Conservation (phyloP, 2,113 vertebrate species). For the Calyptommatus sinebrachiatus region DNA sequence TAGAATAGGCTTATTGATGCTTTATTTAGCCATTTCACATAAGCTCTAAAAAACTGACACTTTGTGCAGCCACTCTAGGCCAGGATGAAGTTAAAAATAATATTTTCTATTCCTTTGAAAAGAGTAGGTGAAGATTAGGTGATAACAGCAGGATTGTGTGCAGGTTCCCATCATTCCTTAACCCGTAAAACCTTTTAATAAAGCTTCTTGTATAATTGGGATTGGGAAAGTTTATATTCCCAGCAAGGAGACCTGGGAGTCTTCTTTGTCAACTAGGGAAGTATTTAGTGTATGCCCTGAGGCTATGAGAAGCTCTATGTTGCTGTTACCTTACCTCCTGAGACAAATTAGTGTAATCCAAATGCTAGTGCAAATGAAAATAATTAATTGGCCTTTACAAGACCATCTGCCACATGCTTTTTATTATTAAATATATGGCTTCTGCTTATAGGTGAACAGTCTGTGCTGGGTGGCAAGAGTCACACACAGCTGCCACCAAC, state of each 20-base stretch:
- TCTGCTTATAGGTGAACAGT: not conserved
- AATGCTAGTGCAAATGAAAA: rapidly evolving
- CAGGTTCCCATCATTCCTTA: not conserved
- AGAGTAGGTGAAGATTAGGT: not conserved
- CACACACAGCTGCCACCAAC: not conserved
- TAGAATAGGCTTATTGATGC: not conserved
- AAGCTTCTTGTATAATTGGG: constrained; percentile 42
- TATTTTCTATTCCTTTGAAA: not conserved
- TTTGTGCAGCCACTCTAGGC: not conserved
- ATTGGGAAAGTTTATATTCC: constrained; percentile 53
- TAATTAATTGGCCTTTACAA: not conserved
- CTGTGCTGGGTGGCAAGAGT: not conserved
- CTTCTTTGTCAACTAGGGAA: rapidly evolving
- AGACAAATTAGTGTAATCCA: not conserved
- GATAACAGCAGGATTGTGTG: constrained; percentile 36
- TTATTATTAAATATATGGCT: not conserved
- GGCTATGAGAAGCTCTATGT: not conserved
- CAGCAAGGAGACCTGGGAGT: constrained; percentile 18
- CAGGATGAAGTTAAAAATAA: not conserved
- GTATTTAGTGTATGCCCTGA: not conserved
- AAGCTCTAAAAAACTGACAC: not conserved
- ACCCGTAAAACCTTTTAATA: constrained; percentile 2
- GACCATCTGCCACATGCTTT: not conserved
- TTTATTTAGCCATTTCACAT: not conserved
- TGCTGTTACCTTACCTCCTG: rapidly evolving